These are phyloP conservation scores for Oreotrochilus melanogaster DNA, from an alignment of 2,113 vertebrate species.

Conservation along the genomic window DNA sequence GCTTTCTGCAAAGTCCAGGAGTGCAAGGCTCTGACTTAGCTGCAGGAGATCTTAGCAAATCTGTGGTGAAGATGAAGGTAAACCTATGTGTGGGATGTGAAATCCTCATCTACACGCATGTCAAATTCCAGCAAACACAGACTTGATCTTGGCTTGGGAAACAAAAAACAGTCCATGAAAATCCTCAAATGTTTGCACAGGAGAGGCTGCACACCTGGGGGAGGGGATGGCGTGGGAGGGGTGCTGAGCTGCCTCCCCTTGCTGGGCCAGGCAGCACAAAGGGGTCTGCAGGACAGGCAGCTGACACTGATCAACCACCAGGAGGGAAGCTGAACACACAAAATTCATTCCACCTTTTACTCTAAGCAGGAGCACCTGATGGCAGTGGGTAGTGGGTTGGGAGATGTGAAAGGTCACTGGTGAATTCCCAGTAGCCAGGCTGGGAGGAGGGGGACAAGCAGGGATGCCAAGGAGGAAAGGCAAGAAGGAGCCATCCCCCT, in stretches of 20 bases:
- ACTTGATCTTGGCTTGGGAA: not conserved
- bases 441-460: not conserved
- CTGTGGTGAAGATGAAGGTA: not conserved
- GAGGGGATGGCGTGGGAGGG: not conserved
- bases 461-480: not conserved
- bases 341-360: slow-evolving; percentile 58
- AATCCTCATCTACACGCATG: not conserved
- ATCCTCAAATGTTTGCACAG: not conserved
- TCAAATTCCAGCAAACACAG: not conserved
- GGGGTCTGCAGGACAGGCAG: not conserved
- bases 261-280: not conserved
- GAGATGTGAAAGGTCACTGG: slow-evolving; percentile 73
- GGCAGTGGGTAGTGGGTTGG: slow-evolving; percentile 43
- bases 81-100: not conserved
- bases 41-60: not conserved
- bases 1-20: not conserved
- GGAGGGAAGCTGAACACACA: slow-evolving; percentile 21
- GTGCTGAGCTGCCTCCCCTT: not conserved
- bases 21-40: not conserved
- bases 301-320: slow-evolving; percentile 26
- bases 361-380: slow-evolving; percentile 54
- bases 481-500: slow-evolving; percentile 13
- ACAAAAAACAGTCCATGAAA: not conserved
- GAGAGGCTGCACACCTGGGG: not conserved
- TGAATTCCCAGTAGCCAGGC: slow-evolving; percentile 65